A percentile compares a stretch with the other conserved stretches of the same genome.
Conservation (phyloP, 2,888 invertebrate species). For the Leptinotarsa haldemani region DNA sequence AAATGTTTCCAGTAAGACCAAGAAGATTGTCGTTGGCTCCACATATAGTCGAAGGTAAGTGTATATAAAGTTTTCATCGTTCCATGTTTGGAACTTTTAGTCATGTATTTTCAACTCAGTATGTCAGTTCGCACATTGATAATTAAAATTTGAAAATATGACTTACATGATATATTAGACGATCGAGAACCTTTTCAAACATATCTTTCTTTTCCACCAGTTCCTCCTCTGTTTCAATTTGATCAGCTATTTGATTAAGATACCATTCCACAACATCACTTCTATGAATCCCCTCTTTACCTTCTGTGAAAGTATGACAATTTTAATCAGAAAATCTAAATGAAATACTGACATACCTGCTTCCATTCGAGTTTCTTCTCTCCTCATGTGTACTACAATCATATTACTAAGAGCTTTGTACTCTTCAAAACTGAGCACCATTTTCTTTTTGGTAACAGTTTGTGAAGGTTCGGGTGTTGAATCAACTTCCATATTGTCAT, state of each 20-base stretch:
- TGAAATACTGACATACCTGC: constrained; percentile 65
- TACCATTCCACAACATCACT: constrained; percentile 95
- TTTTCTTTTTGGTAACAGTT: constrained; percentile 73
- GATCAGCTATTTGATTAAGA: constrained; percentile 84
- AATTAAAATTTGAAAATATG: constrained; percentile 8
- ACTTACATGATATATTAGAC: constrained; percentile 85
- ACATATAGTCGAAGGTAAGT: no score
- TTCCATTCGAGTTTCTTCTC: constrained; percentile 80
- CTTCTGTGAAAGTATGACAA: constrained; percentile 43
- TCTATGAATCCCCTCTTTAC: constrained; percentile 76
- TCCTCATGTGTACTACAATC: constrained; percentile 89
- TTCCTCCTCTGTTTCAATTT: constrained; percentile 93
- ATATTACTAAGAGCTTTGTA: constrained; percentile 93
- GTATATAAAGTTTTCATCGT: no score
- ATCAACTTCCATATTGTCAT: constrained; percentile 65
- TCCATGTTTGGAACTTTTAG: no score
- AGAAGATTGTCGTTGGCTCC: no score
- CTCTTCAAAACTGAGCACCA: constrained; percentile 90
- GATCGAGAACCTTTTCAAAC: constrained; percentile 93
- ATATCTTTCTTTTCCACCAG: constrained; percentile 87
- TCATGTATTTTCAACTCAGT: no score
- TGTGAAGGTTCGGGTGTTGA: constrained; percentile 52
- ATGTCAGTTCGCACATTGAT: no score
- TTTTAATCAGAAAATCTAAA: background rate
- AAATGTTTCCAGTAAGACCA: no score